These are phyloP conservation scores for Nasonia giraulti DNA, from an alignment of 1,140 invertebrate genomes.

Conservation along the genomic window DNA sequence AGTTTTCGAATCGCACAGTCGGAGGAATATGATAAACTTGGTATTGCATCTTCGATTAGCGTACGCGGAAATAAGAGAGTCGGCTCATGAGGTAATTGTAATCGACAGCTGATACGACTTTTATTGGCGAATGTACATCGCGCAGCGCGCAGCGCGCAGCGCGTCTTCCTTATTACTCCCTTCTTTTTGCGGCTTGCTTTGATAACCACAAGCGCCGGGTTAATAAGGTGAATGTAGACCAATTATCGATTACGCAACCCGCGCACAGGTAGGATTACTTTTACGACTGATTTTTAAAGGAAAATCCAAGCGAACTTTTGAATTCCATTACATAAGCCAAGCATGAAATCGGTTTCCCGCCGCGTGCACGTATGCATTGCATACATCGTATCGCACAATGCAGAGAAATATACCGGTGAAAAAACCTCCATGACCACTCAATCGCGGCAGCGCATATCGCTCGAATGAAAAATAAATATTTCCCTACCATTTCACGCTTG, in stretches of 20 bases:
- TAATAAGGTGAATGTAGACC: background rate
- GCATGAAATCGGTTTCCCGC: background rate
- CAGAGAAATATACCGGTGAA: background rate
- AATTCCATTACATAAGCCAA: background rate
- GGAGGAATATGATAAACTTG: too few relatives aligned
- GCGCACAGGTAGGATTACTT: background rate
- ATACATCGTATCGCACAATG: too few relatives aligned
- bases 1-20: too few relatives aligned
- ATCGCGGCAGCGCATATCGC: background rate
- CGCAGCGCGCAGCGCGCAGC: too few relatives aligned
- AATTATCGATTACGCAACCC: background rate
- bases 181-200: too few relatives aligned
- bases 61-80: constrained; percentile 8
- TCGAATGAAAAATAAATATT: background rate
- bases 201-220: too few relatives aligned
- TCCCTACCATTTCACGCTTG: background rate
- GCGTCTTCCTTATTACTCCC: too few relatives aligned
- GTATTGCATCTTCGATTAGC: background rate
- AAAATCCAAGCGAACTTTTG: background rate
- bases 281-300: background rate
- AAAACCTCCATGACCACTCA: background rate
- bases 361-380: too few relatives aligned
- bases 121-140: too few relatives aligned
- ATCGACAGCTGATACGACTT: too few relatives aligned
- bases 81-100: constrained; percentile 18